Percentiles rank a stretch among this genome's conserved stretches.
These are phyloP conservation scores for Bufo bufo DNA, from an alignment of 2,113 vertebrate species.

Conservation along the genomic window DNA sequence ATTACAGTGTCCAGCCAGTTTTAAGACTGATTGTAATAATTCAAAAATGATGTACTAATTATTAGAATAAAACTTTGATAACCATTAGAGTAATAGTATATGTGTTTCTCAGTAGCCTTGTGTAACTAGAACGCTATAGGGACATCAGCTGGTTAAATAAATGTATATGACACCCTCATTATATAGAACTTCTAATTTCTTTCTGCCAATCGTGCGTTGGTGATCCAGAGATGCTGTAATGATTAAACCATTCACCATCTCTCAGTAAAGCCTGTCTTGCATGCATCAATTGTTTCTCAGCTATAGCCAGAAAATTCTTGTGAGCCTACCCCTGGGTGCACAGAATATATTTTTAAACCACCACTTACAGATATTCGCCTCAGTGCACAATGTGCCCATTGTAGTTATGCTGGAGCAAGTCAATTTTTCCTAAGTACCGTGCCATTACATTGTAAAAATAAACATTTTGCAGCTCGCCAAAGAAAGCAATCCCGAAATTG, in stretches of 20 bases:
- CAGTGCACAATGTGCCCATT: constrained; percentile 55
- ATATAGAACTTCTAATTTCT: background rate
- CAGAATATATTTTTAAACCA: constrained; percentile 52
- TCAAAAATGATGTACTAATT: no score
- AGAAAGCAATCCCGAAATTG: constrained; percentile 58
- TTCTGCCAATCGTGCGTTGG: constrained; percentile 7
- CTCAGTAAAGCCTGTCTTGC: constrained; percentile 45
- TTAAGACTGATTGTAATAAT: no score
- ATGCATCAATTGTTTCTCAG: constrained; percentile 54
- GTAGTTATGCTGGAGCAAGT: constrained; percentile 52
- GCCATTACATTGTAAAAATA: constrained; percentile 59
- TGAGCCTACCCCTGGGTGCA: constrained; percentile 42
- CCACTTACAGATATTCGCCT: constrained; percentile 50
- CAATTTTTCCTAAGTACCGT: constrained; percentile 55
- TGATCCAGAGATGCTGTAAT: constrained; percentile 42
- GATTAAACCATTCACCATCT: constrained; percentile 22
- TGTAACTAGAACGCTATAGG: background rate
- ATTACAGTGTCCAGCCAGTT: no score
- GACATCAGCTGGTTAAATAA: background rate
- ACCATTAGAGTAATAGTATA: background rate
- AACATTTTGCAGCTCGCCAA: constrained; percentile 53
- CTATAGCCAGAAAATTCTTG: constrained; percentile 40
- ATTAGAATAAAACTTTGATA: no score
- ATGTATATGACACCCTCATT: constrained; percentile 16
- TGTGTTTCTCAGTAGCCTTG: background rate